These are phyloP conservation scores for Congeria kusceri DNA, from an alignment of 2,888 invertebrate species.

Conservation along the genomic window DNA sequence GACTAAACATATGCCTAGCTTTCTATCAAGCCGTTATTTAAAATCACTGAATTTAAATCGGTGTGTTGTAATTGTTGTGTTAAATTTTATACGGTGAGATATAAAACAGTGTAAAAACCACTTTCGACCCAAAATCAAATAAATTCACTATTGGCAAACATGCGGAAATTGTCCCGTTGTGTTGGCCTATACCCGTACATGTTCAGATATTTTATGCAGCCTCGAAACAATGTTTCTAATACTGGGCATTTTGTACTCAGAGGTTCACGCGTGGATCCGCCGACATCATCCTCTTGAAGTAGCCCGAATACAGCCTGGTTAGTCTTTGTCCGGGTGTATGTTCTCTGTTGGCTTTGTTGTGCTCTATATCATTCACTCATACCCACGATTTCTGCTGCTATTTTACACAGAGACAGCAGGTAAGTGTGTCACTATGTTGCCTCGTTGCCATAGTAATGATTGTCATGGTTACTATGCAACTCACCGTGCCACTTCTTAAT, in stretches of 20 bases:
- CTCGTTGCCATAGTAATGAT: conserved; percentile 39
- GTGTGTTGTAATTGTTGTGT: not conserved
- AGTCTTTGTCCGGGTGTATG: not conserved
- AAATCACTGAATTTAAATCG: too few species aligned
- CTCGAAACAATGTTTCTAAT: not conserved
- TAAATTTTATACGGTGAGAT: not conserved
- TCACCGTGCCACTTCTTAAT: not conserved
- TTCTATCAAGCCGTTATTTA: too few species aligned
- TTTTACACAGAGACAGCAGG: conserved; percentile 55
- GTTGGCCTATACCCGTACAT: not conserved
- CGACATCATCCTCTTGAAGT: not conserved
- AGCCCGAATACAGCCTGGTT: not conserved
- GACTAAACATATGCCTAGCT: too few species aligned
- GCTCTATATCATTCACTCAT: conserved; percentile 11
- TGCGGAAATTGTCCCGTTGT: too few species aligned
- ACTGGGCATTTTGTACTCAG: not conserved
- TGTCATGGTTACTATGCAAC: conserved; percentile 28
- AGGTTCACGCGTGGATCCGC: not conserved
- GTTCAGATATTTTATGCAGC: not conserved
- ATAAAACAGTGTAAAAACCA: too few species aligned
- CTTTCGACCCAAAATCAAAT: too few species aligned
- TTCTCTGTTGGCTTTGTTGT: not conserved
- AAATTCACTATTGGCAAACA: not conserved
- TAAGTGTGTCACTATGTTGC: conserved; percentile 38
- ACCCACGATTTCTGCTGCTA: conserved; percentile 36